These are phyloP conservation scores for Anarhynchus alexandrinus DNA, from an alignment of 2,113 vertebrate species.

Conservation along the genomic window DNA sequence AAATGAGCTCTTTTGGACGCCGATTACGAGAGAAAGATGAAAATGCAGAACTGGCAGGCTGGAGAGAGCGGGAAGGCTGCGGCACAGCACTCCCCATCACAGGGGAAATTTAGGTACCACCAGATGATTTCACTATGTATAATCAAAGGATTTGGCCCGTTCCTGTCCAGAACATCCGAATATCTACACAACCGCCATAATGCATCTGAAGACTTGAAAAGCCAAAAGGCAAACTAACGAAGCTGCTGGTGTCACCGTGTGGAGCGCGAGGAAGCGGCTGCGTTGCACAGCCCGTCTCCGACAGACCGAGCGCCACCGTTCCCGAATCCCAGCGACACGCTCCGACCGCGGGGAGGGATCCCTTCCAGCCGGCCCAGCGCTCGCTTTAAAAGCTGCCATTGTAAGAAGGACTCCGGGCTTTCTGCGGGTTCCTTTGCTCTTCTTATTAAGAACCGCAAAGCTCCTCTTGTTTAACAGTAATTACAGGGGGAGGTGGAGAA, in stretches of 20 bases:
- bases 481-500: background rate
- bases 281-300: background rate
- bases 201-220: background rate
- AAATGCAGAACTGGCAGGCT: background rate
- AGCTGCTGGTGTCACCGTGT: background rate
- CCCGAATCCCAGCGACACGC: background rate
- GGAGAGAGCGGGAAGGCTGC: background rate
- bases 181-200: background rate
- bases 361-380: background rate
- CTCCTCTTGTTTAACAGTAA: background rate
- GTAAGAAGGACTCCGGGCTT: background rate
- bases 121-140: background rate
- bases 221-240: background rate
- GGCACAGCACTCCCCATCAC: background rate
- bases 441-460: background rate
- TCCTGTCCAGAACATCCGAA: background rate
- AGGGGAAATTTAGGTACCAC: background rate
- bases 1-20: background rate
- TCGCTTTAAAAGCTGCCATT: background rate
- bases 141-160: background rate
- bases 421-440: background rate
- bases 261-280: background rate
- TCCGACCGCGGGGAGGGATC: background rate
- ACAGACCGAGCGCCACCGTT: conserved; percentile 2
- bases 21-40: background rate